Conservation (phyloP, 2,888 invertebrate genomes). For the Drosophila neoperkinsi region DNA sequence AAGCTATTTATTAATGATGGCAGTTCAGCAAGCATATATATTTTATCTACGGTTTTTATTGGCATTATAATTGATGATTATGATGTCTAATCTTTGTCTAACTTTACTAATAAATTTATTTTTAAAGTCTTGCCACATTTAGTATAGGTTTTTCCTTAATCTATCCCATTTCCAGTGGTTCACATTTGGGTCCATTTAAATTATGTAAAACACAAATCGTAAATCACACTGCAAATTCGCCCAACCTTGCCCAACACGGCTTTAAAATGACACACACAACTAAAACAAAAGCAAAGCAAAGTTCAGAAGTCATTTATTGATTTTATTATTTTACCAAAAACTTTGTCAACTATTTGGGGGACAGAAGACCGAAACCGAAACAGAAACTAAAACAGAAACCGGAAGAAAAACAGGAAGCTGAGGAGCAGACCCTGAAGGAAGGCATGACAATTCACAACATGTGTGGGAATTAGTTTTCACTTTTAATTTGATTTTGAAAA, state of each 20-base stretch:
- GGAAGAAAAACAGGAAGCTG: conserved; percentile 22
- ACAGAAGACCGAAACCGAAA: background rate
- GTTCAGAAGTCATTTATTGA: conserved; percentile 75
- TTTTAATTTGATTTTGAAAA: conserved; percentile 72
- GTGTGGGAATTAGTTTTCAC: conserved; percentile 60
- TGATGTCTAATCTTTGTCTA: background rate
- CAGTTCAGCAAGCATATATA: background rate
- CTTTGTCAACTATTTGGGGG: conserved; percentile 56
- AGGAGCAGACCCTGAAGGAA: conserved; percentile 15
- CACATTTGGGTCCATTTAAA: background rate
- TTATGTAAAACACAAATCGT: conserved; percentile 20
- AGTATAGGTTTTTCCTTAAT: background rate
- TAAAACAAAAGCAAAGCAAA: conserved; percentile 36
- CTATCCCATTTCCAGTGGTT: background rate
- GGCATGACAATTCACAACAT: conserved; percentile 51
- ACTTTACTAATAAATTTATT: background rate
- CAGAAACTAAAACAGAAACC: conserved; percentile 10
- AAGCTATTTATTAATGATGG: background rate
- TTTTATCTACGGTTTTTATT: background rate
- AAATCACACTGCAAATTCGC: conserved; percentile 48
- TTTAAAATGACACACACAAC: conserved; percentile 30
- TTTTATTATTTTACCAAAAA: conserved; percentile 61
- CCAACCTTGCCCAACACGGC: conserved; percentile 33
- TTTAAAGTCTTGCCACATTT: background rate
- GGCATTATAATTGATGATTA: background rate